Percentiles rank a stretch among this genome's conserved stretches.
phyloP scores from a whole-genome alignment of 2,113 vertebrate genomes.

The Psilopsiagon aurifrons region DNA sequence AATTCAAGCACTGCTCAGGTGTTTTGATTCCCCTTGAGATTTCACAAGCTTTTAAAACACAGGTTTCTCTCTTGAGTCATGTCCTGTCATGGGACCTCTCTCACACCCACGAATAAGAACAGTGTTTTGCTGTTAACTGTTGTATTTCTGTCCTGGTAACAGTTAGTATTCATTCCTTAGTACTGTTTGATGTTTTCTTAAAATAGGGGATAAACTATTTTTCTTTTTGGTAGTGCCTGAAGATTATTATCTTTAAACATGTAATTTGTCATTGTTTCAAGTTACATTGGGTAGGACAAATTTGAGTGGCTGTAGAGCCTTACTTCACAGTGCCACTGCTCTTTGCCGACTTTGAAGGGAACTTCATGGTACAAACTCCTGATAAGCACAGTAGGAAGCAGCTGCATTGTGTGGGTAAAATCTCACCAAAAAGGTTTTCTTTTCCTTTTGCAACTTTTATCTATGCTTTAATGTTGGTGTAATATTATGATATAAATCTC shows the following conservation, averaged over 20 bases:
- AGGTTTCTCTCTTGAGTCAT: neutral
- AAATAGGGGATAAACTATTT: neutral
- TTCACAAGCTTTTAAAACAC: neutral
- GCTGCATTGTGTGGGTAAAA: neutral
- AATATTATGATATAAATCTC: neutral
- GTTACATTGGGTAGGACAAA: neutral
- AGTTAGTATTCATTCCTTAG: neutral
- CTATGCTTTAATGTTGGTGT: neutral
- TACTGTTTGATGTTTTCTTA: neutral
- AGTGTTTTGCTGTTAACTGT: neutral
- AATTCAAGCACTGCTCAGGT: neutral
- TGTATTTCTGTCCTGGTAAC: neutral
- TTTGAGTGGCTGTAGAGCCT: neutral
- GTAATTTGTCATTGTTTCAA: neutral
- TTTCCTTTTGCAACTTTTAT: neutral
- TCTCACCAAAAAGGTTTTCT: neutral
- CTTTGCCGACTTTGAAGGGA: neutral
- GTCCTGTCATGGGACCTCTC: neutral
- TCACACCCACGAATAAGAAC: neutral
- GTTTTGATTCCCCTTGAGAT: neutral
- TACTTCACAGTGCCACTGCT: neutral
- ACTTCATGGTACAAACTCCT: constrained; percentile 4
- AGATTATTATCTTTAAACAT: neutral
- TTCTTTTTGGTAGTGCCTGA: neutral
- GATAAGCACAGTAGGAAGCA: neutral